Conservation (phyloP, 2,888 invertebrate species). For the Hydrotaea cyrtoneurina region DNA sequence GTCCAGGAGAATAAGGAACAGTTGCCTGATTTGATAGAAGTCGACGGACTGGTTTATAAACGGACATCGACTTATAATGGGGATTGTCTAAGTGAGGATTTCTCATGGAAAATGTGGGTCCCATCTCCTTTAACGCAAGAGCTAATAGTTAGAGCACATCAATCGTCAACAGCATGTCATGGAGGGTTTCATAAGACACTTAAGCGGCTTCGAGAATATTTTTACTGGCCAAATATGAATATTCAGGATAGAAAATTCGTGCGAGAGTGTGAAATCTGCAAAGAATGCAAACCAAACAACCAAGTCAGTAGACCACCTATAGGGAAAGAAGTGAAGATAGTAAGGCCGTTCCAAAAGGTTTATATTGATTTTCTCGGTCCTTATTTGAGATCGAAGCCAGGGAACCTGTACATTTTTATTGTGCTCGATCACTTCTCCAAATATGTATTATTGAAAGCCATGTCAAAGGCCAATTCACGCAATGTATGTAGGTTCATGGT, state of each 20-base stretch:
- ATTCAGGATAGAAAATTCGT: background rate
- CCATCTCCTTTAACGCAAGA: background rate
- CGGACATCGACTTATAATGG: background rate
- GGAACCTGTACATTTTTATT: too few species aligned
- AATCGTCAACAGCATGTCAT: slow-evolving; percentile 9
- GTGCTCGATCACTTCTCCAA: too few species aligned
- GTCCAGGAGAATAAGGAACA: background rate
- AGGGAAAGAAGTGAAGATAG: background rate
- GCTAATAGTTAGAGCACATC: slow-evolving; percentile 16
- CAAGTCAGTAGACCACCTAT: background rate
- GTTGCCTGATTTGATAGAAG: slow-evolving; percentile 15
- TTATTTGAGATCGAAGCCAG: background rate
- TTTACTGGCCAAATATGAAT: slow-evolving; percentile 1
- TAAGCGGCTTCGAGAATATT: background rate
- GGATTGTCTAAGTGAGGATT: background rate
- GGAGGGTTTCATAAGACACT: slow-evolving; percentile 17
- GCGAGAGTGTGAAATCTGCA: background rate
- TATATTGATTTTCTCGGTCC: slow-evolving; percentile 7
- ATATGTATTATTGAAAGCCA: too few species aligned
- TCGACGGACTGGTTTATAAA: slow-evolving; percentile 6
- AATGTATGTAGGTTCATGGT: slow-evolving; percentile 54
- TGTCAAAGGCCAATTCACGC: slow-evolving; percentile 10
- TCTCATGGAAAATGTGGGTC: slow-evolving; percentile 36
- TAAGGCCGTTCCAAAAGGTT: background rate
- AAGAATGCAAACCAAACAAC: background rate